Base-by-base conservation (phyloP, 2,113 vertebrate species). In the Panthera tigris region DNA sequence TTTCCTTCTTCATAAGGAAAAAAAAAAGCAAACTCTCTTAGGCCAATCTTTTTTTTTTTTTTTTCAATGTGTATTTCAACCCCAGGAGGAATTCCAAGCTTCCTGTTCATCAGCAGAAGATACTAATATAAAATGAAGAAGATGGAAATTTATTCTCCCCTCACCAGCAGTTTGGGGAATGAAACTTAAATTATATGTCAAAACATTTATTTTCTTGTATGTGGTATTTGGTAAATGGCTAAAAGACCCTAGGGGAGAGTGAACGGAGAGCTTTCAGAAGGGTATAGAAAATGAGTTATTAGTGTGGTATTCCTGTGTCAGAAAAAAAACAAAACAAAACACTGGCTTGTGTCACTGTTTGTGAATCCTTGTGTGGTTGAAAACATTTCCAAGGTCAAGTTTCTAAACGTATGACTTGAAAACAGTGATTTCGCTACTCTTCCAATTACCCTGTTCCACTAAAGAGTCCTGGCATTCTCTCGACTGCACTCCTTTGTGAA, bases 351-450 rank as follows among this genome's bases (percentile, higher is more conserved):
- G 57, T 27, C 23, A 18, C 71, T 31, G n/a, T 57, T 79, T 57
- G 45, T 95, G 68, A 86, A 12, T 88, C 82, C 85, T 76, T 36
- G 10, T 92, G 84, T 93, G 29, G 57, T 89, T 87, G 63, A 71
- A 90, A 97, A 90, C 29, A 66, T 87, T 76, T 52, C 41, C 86
- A 92, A 94, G 86, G 73, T 95, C 65, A 48, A 12, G 15, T 61
- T 79, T 89, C 15, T 86, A 61, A 88, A 50, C 41, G 25, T 25
- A 33, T 31, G 14, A 66, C 69, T 76, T 96, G 68, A 8, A 89
- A 97, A 92, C 7, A 9, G 45, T 11, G 68, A 31, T 83, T 79
- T 79, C 15, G 4, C 25, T 78, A 31, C 36, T 31, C 39, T 29
- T 39, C 29, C 12, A 36, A 6, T 84, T 48, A 25, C 19, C 71